These are phyloP conservation scores for Drosophila pallidifrons DNA, from an alignment of 1,140 invertebrate genomes.

Conservation along the genomic window DNA sequence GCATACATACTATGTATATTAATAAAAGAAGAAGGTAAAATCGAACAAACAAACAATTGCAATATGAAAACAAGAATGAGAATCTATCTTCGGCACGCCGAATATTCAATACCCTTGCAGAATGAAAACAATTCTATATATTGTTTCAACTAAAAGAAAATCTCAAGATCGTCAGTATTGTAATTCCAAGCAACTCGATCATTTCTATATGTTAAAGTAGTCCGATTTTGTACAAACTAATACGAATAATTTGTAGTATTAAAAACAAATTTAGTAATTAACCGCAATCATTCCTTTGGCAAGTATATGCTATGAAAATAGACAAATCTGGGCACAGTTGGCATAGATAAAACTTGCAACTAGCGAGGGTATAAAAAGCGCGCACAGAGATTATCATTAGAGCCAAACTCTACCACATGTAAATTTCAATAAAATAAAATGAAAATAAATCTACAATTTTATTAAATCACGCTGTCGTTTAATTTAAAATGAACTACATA, in stretches of 20 bases:
- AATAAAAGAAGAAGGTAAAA: constrained; percentile 10
- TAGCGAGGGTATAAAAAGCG: constrained; percentile 2
- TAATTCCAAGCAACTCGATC: too few species aligned
- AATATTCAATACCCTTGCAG: constrained; percentile 2
- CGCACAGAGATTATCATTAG: constrained; percentile 42
- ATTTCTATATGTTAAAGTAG: too few species aligned
- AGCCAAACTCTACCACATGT: constrained; percentile 41
- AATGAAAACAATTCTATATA: background rate
- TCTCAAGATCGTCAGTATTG: background rate
- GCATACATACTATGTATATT: constrained; percentile 25
- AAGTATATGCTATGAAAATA: background rate
- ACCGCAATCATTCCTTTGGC: background rate
- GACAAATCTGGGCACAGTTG: too few species aligned
- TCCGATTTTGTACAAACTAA: too few species aligned
- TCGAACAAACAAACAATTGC: constrained; percentile 15
- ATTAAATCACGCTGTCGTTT: background rate
- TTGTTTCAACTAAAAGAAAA: background rate
- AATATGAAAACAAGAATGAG: constrained; percentile 1
- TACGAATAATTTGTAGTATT: too few species aligned
- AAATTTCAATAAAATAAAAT: constrained; percentile 36
- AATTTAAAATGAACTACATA: background rate
- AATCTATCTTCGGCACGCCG: background rate
- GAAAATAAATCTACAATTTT: constrained; percentile 32
- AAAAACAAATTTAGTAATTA: background rate
- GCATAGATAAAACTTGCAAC: too few species aligned